Base-by-base conservation (phyloP, 2,888 invertebrate species). In the Scaptomyza reducta region DNA sequence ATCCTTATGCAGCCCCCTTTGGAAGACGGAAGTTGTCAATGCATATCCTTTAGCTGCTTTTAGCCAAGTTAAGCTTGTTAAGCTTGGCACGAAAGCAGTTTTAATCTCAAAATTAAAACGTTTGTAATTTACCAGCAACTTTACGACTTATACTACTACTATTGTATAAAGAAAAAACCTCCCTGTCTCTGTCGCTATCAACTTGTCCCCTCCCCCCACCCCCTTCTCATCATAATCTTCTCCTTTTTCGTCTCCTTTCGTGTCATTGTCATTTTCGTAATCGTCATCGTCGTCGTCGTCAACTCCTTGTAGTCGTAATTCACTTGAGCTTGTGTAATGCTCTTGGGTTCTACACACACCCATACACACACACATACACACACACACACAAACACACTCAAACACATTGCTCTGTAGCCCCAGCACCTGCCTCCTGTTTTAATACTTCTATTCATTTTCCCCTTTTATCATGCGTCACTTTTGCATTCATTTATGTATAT, bases 101-200 rank as follows among this genome's bases (percentile, higher is more conserved):
- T 88, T 88, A 87, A 87, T 87, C 87, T 87, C 72, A 79, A 88
- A 87, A 88, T 88, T 85, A 88, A 88, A 88, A 85, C 87, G 88
- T 88, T 88, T 88, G 83, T 87, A 76, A 85, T 87, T 87, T 87
- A 79, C 80, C 66, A 77, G 70, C 60, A 69, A 77, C 75, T 86
- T 88, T 85, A 85, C 86, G 88, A 88, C 78, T 76, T 67, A 76
- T 79, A 82, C 6, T 33, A n/a, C 25, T 80, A 74, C 58, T 57
- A 70, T 44, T 45, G 46, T 27, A 31, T 61, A 70, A 69, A 49
- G 55, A 38, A 56, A 63, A 62, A 74, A 59, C 49, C 51, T 54
- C 63, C 59, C 71, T 75, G 51, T 62, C 47, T 55, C 47, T 49
- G 41, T 59, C 33, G 59, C 42, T 27, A 11, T 38, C 45, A 14